phyloP scores from a whole-genome alignment of 2,113 vertebrate species.

The Tricholaema leucomelas region DNA sequence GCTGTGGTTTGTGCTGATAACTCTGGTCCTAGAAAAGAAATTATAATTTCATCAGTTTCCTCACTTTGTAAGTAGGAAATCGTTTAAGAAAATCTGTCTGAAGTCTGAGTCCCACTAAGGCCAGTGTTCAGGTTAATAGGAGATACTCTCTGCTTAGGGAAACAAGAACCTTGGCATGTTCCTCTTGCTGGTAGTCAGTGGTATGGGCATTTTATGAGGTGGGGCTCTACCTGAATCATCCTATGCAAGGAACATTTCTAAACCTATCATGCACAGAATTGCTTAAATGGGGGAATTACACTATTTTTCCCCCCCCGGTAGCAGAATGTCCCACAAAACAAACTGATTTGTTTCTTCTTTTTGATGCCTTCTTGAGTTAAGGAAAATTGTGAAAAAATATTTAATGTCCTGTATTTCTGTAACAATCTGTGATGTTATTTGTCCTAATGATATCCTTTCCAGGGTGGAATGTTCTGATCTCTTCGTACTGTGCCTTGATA shows the following conservation, averaged over 20 bases:
- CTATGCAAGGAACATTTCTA: background rate
- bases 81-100: background rate
- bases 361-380: background rate
- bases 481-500: background rate
- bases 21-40: constrained; percentile 23
- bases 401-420: background rate
- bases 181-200: background rate
- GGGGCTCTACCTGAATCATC: background rate
- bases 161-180: background rate
- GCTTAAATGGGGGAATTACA: background rate
- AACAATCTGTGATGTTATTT: background rate
- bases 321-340: background rate
- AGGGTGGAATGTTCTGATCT: background rate
- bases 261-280: background rate
- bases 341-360: background rate
- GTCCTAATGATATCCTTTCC: background rate
- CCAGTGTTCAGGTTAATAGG: background rate
- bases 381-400: background rate
- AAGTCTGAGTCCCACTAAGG: background rate
- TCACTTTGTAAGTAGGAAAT: background rate
- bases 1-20: constrained; percentile 17
- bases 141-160: background rate
- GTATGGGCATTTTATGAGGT: background rate
- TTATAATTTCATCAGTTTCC: background rate
- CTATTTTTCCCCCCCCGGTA: background rate